Conservation (phyloP, 2,797 vertebrate genomes). For the Darevskia mixta region DNA sequence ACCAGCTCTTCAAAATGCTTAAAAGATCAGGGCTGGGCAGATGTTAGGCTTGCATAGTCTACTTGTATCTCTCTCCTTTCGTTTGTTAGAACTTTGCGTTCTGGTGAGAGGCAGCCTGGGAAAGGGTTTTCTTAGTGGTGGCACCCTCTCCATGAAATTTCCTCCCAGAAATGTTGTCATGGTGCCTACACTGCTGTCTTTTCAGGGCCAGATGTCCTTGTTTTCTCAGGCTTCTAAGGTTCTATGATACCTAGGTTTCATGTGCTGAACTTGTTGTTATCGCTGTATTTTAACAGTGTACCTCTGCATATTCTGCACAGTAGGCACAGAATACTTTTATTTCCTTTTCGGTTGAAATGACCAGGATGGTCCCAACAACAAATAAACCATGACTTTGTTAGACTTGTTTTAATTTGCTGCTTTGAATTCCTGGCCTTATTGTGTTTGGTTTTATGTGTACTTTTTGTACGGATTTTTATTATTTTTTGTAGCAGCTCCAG, state of each 20-base stretch:
- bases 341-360: no score
- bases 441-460: not conserved
- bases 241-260: not conserved
- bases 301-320: no score
- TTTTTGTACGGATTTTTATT: not conserved
- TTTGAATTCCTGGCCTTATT: not conserved
- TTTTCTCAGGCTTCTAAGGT: not conserved
- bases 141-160: not conserved
- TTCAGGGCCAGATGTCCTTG: not conserved
- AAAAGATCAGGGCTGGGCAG: not conserved
- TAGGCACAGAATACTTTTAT: no score
- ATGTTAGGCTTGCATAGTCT: not conserved
- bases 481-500: not conserved
- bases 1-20: not conserved
- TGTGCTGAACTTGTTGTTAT: no score
- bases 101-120: not conserved
- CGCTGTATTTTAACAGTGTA: no score
- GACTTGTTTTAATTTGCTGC: not conserved
- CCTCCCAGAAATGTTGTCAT: not conserved
- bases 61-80: no score
- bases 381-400: not conserved
- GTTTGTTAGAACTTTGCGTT: no score
- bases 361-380: no score
- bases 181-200: not conserved
- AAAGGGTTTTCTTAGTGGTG: not conserved